A percentile compares a stretch with the other conserved stretches of the same genome.
These are phyloP conservation scores for Epiblema foenella DNA, from an alignment of 2,888 invertebrate species.

Conservation along the genomic window DNA sequence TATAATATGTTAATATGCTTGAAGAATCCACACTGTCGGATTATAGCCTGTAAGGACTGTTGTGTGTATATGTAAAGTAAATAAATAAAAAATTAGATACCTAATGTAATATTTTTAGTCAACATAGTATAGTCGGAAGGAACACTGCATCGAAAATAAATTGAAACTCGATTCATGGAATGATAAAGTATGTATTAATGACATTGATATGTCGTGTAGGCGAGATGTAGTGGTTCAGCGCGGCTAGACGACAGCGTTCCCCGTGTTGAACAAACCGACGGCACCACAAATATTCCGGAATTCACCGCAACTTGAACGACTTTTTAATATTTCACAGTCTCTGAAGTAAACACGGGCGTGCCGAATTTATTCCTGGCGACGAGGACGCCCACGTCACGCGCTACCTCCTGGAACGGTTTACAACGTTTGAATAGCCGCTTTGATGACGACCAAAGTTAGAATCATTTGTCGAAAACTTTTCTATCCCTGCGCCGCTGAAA, in stretches of 20 bases:
- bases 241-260: neutral
- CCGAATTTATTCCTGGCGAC: neutral
- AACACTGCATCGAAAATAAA: neutral
- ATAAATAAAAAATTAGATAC: too few species aligned
- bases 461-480: conserved; percentile 38
- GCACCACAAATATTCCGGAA: neutral
- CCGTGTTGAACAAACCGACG: neutral
- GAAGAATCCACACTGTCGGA: too few species aligned
- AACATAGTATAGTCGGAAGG: too few species aligned
- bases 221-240: neutral
- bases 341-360: neutral
- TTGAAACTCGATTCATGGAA: neutral
- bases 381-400: neutral
- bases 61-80: too few species aligned
- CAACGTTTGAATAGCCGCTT: conserved; percentile 32
- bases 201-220: neutral
- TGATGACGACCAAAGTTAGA: conserved; percentile 30
- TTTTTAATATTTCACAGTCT: neutral
- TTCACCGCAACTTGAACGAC: neutral
- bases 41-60: too few species aligned
- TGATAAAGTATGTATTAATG: too few species aligned
- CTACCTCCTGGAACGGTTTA: neutral
- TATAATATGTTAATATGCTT: too few species aligned
- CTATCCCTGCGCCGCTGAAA: conserved; percentile 10
- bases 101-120: too few species aligned